Evolutionary conservation across 1,140 invertebrate species (phyloP).

Genomic region (Pseudoatta argentina): DNA sequence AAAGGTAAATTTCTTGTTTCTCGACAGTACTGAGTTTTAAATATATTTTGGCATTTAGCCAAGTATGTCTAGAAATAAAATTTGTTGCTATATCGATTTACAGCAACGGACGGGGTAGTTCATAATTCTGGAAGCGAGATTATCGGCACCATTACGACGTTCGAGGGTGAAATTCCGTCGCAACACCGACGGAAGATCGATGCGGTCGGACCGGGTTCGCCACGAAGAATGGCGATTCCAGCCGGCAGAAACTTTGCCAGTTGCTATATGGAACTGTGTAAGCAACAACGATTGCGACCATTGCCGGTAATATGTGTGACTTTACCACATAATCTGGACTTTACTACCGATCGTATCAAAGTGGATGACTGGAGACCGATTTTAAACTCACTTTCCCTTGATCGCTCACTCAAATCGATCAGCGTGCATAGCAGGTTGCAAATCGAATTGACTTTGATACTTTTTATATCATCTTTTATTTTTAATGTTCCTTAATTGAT

Average conservation of each 20-base stretch:
- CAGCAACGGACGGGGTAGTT: background rate
- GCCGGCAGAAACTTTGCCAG: slow-evolving; percentile 79
- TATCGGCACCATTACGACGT: slow-evolving; percentile 25
- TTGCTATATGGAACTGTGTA: slow-evolving; percentile 84
- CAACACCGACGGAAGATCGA: slow-evolving; percentile 51
- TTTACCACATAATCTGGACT: slow-evolving; percentile 86
- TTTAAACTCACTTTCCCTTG: slow-evolving; percentile 89
- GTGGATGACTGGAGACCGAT: slow-evolving; percentile 90
- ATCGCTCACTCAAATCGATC: slow-evolving; percentile 86
- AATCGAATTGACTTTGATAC: background rate
- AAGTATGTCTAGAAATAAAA: background rate
- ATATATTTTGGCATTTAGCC: background rate
- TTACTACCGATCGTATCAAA: slow-evolving; percentile 90
- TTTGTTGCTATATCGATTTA: background rate
- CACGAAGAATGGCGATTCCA: slow-evolving; percentile 70
- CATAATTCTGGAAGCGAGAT: slow-evolving; percentile 21
- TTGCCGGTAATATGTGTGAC: slow-evolving; percentile 83
- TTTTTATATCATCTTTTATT: slow-evolving; percentile 63
- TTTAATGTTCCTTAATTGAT: background rate
- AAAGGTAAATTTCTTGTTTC: slow-evolving; percentile 27
- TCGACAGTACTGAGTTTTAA: background rate
- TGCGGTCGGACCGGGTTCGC: slow-evolving; percentile 19
- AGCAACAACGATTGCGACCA: slow-evolving; percentile 79
- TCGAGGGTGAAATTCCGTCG: slow-evolving; percentile 3
- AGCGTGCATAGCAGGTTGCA: slow-evolving; percentile 80